Evolutionary conservation across 30 jellyfish, hydroid and myxozoan species (phyloP).

Genomic region (Aurelia sp.): DNA sequence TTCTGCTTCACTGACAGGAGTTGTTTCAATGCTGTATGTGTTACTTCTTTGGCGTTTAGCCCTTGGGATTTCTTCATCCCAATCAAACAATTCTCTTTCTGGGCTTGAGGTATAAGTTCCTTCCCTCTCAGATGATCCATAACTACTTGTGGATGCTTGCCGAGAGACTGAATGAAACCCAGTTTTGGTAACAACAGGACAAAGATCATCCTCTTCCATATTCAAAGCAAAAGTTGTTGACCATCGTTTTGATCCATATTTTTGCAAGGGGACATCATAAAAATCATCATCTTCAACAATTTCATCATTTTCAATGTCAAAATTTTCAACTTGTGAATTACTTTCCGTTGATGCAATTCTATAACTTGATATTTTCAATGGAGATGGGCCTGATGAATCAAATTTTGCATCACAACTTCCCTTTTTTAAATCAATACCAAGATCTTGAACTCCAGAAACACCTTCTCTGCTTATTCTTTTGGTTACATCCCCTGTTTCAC

Average conservation of each 20-base stretch:
- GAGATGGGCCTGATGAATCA: conserved; percentile 10
- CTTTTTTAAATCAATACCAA: neutral
- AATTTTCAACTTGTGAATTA: neutral
- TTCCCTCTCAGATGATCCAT: conserved; percentile 3
- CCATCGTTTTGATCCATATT: conserved; percentile 56
- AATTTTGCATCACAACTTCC: neutral
- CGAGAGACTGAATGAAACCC: conserved; percentile 23
- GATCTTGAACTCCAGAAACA: neutral
- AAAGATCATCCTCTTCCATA: conserved; percentile 34
- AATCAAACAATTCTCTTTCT: neutral
- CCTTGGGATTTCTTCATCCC: conserved; percentile 7
- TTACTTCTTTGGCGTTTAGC: conserved; percentile 66
- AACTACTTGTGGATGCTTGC: conserved; percentile 15
- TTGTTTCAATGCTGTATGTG: conserved; percentile 74
- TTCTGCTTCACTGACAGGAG: conserved; percentile 78
- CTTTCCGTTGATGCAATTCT: neutral
- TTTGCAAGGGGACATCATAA: conserved; percentile 40
- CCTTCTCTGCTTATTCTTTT: neutral
- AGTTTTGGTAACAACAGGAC: conserved; percentile 18
- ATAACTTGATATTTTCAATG: conserved; percentile 36
- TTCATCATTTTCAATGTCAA: neutral
- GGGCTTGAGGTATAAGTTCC: conserved; percentile 9
- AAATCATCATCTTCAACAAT: conserved; percentile 19
- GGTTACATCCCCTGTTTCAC: neutral
- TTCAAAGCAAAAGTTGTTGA: conserved; percentile 50